A percentile compares a stretch with the other conserved stretches of the same genome.
Conservation (phyloP, 2,888 invertebrate genomes). For the Agriotes lineatus region DNA sequence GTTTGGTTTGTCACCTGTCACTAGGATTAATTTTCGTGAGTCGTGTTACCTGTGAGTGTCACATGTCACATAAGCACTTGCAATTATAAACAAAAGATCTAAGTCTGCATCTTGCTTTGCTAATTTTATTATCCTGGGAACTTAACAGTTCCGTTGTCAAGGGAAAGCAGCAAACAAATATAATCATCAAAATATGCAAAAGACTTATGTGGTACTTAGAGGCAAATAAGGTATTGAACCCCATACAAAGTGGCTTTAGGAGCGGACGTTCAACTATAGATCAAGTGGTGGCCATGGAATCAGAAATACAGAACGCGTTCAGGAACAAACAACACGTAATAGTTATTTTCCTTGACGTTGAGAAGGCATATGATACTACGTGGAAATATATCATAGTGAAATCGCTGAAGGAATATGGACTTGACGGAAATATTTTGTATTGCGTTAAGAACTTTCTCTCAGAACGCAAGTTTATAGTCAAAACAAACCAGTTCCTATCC, state of each 20-base stretch:
- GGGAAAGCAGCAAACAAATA: no score
- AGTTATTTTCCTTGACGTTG: slow-evolving; percentile 28
- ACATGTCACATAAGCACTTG: no score
- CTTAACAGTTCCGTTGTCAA: no score
- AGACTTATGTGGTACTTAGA: background rate
- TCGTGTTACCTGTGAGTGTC: no score
- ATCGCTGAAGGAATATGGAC: background rate
- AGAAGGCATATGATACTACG: slow-evolving; percentile 35
- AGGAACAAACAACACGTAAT: slow-evolving; percentile 18
- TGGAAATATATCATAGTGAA: slow-evolving; percentile 18
- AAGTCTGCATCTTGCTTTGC: no score
- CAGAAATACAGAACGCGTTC: slow-evolving; percentile 26
- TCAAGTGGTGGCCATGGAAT: slow-evolving; percentile 18
- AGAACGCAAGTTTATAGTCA: background rate
- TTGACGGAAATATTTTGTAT: background rate
- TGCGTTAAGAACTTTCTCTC: slow-evolving; percentile 10
- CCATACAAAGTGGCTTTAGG: slow-evolving; percentile 25
- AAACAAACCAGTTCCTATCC: background rate
- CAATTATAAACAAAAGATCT: no score
- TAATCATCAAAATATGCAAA: no score
- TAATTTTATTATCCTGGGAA: no score
- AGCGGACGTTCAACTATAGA: slow-evolving; percentile 19
- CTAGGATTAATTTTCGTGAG: no score
- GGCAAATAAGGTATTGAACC: background rate
- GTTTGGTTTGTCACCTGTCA: no score